Conservation (phyloP, 2,797 vertebrate genomes). For the Tolypeutes matacus region DNA sequence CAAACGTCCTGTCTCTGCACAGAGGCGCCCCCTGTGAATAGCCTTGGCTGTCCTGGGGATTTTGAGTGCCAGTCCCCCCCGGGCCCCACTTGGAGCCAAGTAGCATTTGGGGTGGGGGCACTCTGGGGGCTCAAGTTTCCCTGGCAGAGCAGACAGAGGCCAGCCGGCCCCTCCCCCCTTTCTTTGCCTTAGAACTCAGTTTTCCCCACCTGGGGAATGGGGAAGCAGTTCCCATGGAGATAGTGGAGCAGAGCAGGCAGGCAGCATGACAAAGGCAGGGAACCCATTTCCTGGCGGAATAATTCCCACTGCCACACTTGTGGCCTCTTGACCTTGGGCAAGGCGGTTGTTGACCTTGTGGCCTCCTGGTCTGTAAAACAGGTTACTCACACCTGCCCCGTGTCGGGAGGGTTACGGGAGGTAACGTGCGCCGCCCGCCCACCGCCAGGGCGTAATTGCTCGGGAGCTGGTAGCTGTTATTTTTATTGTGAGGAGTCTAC, state of each 20-base stretch:
- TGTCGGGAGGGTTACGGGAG: slow-evolving; percentile 59
- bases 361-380: slow-evolving; percentile 71
- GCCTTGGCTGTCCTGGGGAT: background rate
- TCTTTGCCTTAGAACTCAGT: background rate
- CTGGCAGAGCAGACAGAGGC: background rate
- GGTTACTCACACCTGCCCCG: slow-evolving; percentile 37
- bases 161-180: background rate
- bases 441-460: slow-evolving; percentile 57
- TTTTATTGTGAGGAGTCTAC: slow-evolving; percentile 81
- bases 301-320: background rate
- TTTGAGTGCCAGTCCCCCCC: background rate
- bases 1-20: background rate
- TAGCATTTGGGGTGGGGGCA: background rate
- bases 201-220: background rate
- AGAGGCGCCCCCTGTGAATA: background rate
- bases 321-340: slow-evolving; percentile 60
- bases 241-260: background rate
- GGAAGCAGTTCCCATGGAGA: background rate
- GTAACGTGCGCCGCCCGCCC: slow-evolving; percentile 23
- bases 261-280: background rate
- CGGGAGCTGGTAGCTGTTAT: slow-evolving; percentile 77
- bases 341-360: slow-evolving; percentile 36
- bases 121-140: background rate
- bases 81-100: background rate
- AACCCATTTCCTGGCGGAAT: slow-evolving; percentile 21